A percentile compares a stretch with the other conserved stretches of the same genome.
Evolutionary conservation across 2,113 vertebrate species (phyloP).

Genomic region (Perca fluviatilis): DNA sequence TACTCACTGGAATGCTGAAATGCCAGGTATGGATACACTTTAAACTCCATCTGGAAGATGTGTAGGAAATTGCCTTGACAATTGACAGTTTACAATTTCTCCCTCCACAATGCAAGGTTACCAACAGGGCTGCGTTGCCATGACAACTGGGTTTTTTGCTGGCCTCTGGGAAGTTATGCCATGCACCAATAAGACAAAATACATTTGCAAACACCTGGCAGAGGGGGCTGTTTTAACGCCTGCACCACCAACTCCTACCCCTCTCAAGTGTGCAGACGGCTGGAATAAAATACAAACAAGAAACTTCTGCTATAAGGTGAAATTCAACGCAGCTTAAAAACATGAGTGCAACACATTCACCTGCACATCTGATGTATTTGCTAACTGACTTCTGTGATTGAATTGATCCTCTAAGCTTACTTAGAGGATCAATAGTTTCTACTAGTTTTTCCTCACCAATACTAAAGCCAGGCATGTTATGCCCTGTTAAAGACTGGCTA

Average conservation of each 20-base stretch:
- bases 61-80: not conserved
- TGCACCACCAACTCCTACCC: conserved; percentile 17
- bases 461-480: not conserved
- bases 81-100: not conserved
- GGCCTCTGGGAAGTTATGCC: conserved; percentile 92
- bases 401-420: not conserved
- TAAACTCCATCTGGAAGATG: not conserved
- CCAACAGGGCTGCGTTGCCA: conserved; percentile 88
- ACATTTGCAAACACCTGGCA: conserved; percentile 90
- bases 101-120: conserved; percentile 50
- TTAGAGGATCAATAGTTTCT: not conserved
- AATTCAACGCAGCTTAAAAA: not conserved
- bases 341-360: not conserved
- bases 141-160: conserved; percentile 88
- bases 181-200: conserved; percentile 89
- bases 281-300: conserved; percentile 77
- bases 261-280: conserved; percentile 36
- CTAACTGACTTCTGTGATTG: not conserved
- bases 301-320: conserved; percentile 87
- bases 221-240: conserved; percentile 85
- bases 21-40: conserved; percentile 48
- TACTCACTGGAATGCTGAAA: conserved; percentile 88
- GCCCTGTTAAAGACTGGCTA: not conserved
- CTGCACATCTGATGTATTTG: not conserved
- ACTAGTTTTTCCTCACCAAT: not conserved